phyloP scores from a whole-genome alignment of 2,797 vertebrate genomes.

The Microtus californicus region DNA sequence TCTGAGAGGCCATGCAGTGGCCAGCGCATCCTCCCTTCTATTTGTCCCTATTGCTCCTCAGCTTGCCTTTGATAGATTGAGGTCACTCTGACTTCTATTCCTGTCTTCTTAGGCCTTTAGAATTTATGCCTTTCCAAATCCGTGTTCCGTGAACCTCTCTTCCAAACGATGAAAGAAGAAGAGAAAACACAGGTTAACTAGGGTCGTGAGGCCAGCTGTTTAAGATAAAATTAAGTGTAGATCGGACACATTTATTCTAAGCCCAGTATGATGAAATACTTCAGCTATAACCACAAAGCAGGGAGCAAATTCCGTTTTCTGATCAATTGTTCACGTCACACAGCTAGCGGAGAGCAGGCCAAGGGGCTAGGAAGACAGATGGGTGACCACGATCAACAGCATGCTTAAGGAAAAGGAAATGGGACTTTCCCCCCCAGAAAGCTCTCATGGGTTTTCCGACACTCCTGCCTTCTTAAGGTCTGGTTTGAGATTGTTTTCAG shows the following conservation, averaged over 20 bases:
- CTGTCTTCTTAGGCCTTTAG: slow-evolving; percentile 77
- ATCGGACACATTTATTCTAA: slow-evolving; percentile 75
- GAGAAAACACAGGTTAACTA: slow-evolving; percentile 77
- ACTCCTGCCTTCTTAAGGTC: slow-evolving; percentile 68
- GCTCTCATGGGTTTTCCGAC: slow-evolving; percentile 51
- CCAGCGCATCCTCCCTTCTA: slow-evolving; percentile 52
- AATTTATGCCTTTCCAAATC: slow-evolving; percentile 77
- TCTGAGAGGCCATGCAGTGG: slow-evolving; percentile 41
- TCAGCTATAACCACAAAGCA: slow-evolving; percentile 43
- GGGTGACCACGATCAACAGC: slow-evolving; percentile 44
- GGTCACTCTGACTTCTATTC: slow-evolving; percentile 83
- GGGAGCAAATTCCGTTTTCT: slow-evolving; percentile 51
- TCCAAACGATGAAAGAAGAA: slow-evolving; percentile 73
- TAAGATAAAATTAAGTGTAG: slow-evolving; percentile 75
- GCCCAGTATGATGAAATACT: slow-evolving; percentile 39
- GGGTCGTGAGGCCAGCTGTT: slow-evolving; percentile 67
- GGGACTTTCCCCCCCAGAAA: neutral
- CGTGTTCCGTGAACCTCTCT: slow-evolving; percentile 76
- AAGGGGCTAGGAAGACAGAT: slow-evolving; percentile 57
- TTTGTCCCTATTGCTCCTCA: slow-evolving; percentile 77
- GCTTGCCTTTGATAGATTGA: slow-evolving; percentile 83
- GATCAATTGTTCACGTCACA: slow-evolving; percentile 53
- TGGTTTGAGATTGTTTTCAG: slow-evolving; percentile 75
- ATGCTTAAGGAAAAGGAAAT: neutral
- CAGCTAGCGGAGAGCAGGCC: slow-evolving; percentile 24